Base-by-base conservation (phyloP, 2,113 vertebrate genomes). In the Anarrhichthys ocellatus region DNA sequence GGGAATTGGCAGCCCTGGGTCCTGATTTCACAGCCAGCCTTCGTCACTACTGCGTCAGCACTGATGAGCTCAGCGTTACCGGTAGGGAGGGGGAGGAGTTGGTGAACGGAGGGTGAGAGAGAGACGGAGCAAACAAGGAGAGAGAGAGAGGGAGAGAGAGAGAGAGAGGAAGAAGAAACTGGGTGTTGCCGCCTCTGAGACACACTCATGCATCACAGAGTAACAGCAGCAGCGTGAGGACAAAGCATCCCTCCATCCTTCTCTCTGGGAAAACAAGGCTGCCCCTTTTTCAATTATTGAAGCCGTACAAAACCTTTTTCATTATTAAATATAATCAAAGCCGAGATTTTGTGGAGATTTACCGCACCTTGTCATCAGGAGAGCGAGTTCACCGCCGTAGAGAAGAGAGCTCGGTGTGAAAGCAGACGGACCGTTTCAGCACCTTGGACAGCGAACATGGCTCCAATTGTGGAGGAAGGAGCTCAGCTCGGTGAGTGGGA, bases 41-140 rank as follows among this genome's bases (percentile, higher is more conserved):
- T 93, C 97, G 97, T 99, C 97, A 98, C 94, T 90, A 96, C 95
- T 97, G 96, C 97, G 97, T 98, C 97, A 98, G 95, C 87, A 70
- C 56, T 58, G 91, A 90, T 93, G 92, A 93, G 88, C 89, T 93
- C 92, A 92, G 81, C 81, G 40, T 71, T 73, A 42, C 68, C 42
- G 72, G 77, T 11, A 0, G 76, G 83, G 78, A 48, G 67, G 36
- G 15, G 50, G 15, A 15, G 40, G 29, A 0, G 70, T 0, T 3
- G 50, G 56, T 15, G 61, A 58, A n/a, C 20, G 36, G 56, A 34
- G 67, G 14, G 34, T 14, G 74, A 75, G 80, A 56, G 71, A 56
- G 29, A 29, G 34, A 40, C 4, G 13, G 72, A 27, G 69, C 54
- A 24, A 36, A 50, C 34, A n/a, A 65, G n/a, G n/a, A 27, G 54